Evolutionary conservation across 2,888 invertebrate species (phyloP), one percentile per base, ranked within the genome.

Genomic region (Pelosia muscerda): DNA sequence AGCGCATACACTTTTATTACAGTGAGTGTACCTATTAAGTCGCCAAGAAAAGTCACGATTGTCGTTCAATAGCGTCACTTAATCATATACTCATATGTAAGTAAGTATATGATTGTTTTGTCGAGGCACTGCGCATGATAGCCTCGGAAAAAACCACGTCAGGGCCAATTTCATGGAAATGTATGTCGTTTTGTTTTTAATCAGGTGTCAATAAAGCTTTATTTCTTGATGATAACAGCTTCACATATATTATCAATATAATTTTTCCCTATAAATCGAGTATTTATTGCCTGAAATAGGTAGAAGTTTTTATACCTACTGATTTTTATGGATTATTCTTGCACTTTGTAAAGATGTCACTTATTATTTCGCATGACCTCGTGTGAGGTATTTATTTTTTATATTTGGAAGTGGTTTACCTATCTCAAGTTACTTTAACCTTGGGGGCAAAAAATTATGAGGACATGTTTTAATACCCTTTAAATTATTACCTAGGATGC

Each of bases 121-220:
- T 49, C 84, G 85, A 85, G 85, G 84, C 81, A 81, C 79, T 72
- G 76, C n/a, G 86, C 81, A 78, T 72, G 85, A 81, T 84, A 82
- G 78, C 89, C 91, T 90, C 86, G 86, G 73, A 79, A 75, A 73
- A 71, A 72, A 66, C 70, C 73, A 69, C 77, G 72, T 82, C 90
- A 92, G 83, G 92, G 91, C 86, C 91, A 91, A 87, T 88, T 89
- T 87, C 91, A 92, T 88, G 90, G 91, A 82, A 80, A 77, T 77
- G 72, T 78, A 81, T 73, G 75, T 76, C 49, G 79, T 78, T 73
- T 70, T 70, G 65, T 81, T 83, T 69, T 77, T 72, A 73, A 71
- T 69, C 71, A 75, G 63, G 28, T 13, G 58, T 65, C 63, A 57
- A 66, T 74, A 75, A 65, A 68, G 70, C 69, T 67, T 71, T 77